phyloP scores from a whole-genome alignment of 1,140 invertebrate species.

The Drosophila fuyamai region DNA sequence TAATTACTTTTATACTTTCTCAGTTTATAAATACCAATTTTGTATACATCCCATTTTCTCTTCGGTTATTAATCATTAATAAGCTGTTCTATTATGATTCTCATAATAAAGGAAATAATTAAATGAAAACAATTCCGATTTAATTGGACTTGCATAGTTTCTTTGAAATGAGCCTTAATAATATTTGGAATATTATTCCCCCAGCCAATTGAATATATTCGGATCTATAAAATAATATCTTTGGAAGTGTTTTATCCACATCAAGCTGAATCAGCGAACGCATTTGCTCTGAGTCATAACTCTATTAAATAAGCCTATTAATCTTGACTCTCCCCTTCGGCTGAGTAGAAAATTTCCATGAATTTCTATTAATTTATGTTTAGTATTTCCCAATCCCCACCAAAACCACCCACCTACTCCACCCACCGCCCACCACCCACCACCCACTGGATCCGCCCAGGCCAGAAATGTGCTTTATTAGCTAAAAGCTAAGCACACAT shows the following conservation, averaged over 20 bases:
- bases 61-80: not conserved
- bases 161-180: conserved; percentile 3
- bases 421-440: not conserved
- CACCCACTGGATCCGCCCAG: conserved; percentile 7
- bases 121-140: not conserved
- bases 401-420: conserved; percentile 1
- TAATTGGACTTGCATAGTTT: not conserved
- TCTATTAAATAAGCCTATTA: conserved; percentile 67
- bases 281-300: conserved; percentile 56
- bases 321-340: conserved; percentile 43
- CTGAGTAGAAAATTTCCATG: conserved; percentile 50
- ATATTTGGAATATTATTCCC: conserved; percentile 6
- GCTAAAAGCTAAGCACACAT: conserved; percentile 69
- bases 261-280: conserved; percentile 15
- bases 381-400: conserved; percentile 26
- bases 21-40: not conserved
- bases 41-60: not conserved
- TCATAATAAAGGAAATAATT: conserved; percentile 1
- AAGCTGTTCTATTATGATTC: not conserved
- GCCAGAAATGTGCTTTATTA: conserved; percentile 51
- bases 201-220: conserved; percentile 11
- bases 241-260: conserved; percentile 25
- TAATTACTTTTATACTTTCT: not conserved
- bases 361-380: conserved; percentile 72
- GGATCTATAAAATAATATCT: conserved; percentile 14